These are phyloP conservation scores for Clarias pachynema DNA, from an alignment of 2,797 vertebrate species.

Conservation along the genomic window DNA sequence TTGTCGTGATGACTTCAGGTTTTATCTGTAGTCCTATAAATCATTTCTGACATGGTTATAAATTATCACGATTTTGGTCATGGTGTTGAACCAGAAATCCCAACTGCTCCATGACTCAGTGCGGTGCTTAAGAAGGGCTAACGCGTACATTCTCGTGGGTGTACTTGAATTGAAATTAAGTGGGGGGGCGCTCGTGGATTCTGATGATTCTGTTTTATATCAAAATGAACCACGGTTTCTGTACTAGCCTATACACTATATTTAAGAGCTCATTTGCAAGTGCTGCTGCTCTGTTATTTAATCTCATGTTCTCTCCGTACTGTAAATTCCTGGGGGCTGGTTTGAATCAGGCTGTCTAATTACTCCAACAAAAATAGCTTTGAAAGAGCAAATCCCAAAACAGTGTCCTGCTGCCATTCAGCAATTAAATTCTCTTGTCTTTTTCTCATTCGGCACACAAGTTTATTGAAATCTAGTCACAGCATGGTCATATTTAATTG, in stretches of 20 bases:
- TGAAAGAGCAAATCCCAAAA: conserved; percentile 37
- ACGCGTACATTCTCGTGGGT: not conserved
- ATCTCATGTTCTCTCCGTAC: conserved; percentile 10
- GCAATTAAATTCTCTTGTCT: conserved; percentile 12
- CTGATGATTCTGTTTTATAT: not conserved
- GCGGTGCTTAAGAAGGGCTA: not conserved
- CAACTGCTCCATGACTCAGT: not conserved
- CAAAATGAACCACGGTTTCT: not conserved
- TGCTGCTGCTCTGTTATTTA: conserved; percentile 24
- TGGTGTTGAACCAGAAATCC: not conserved
- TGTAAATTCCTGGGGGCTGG: conserved; percentile 51
- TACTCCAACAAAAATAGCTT: conserved; percentile 62
- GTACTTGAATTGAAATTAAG: not conserved
- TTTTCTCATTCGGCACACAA: not conserved
- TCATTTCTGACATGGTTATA: not conserved
- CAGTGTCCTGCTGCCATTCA: conserved; percentile 18
- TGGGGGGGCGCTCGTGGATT: not conserved
- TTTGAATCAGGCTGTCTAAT: conserved; percentile 60
- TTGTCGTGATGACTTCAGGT: not conserved
- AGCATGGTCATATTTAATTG: conserved; percentile 29
- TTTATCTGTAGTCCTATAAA: not conserved
- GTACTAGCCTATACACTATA: not conserved
- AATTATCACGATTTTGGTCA: not conserved
- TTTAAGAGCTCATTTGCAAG: conserved; percentile 17
- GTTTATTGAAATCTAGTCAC: conserved; percentile 48